These are phyloP conservation scores for Heliothis virescens DNA, from an alignment of 1,140 invertebrate genomes.

Conservation along the genomic window DNA sequence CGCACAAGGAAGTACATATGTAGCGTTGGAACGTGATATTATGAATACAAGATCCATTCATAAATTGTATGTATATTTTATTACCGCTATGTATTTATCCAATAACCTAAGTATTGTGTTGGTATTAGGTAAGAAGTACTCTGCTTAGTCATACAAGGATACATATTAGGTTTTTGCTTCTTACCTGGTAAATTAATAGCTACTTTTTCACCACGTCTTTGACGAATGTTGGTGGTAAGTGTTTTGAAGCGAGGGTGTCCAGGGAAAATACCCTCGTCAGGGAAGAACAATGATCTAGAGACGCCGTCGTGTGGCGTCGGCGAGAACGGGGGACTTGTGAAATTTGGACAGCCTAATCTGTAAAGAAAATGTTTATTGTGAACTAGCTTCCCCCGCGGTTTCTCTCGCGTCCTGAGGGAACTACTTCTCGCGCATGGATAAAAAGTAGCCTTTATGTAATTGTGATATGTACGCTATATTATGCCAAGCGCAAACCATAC, in stretches of 20 bases:
- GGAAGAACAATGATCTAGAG: conserved; percentile 96
- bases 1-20: conserved; percentile 9
- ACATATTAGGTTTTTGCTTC: conserved; percentile 32
- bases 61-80: neutral
- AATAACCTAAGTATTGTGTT: neutral
- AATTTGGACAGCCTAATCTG: conserved; percentile 95
- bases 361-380: conserved; percentile 50
- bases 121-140: neutral
- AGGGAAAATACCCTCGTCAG: conserved; percentile 96
- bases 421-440: too few relatives aligned
- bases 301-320: conserved; percentile 90
- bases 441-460: too few relatives aligned
- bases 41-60: conserved; percentile 16
- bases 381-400: neutral
- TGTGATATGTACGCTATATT: too few relatives aligned
- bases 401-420: too few relatives aligned
- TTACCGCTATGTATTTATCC: neutral
- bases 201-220: conserved; percentile 97
- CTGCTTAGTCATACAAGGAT: neutral
- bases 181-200: conserved; percentile 98
- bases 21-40: neutral
- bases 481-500: too few relatives aligned
- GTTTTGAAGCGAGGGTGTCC: conserved; percentile 99
- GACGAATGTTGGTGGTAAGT: conserved; percentile 96
- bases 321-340: conserved; percentile 93